Evolutionary conservation across 2,888 invertebrate species (phyloP).

Genomic region (Selenia dentaria): DNA sequence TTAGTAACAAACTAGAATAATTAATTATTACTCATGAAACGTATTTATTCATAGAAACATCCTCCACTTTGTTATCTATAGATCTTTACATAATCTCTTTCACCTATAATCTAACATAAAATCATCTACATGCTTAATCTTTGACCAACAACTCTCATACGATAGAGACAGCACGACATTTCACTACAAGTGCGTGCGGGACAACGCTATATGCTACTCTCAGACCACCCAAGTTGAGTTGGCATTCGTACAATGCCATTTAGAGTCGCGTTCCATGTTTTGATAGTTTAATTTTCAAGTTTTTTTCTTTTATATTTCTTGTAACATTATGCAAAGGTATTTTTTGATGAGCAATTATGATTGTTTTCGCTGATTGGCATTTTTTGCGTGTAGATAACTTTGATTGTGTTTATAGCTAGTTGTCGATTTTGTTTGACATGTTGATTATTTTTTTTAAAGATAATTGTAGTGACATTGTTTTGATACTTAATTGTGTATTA

Average conservation of each 20-base stretch:
- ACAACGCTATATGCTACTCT: constrained; percentile 39
- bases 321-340: constrained; percentile 31
- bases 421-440: constrained; percentile 14
- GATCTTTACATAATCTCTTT: constrained; percentile 8
- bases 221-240: constrained; percentile 76
- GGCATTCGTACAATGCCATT: constrained; percentile 66
- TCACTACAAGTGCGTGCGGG: constrained; percentile 38
- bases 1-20: neutral
- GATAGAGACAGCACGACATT: constrained; percentile 29
- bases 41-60: neutral
- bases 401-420: constrained; percentile 18
- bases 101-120: constrained; percentile 23
- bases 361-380: constrained; percentile 26
- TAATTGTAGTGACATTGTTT: constrained; percentile 11
- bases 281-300: constrained; percentile 60
- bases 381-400: constrained; percentile 25
- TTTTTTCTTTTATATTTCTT: constrained; percentile 35
- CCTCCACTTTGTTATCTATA: constrained; percentile 1
- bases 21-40: neutral
- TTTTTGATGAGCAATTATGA: constrained; percentile 35
- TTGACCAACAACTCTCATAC: constrained; percentile 45
- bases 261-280: constrained; percentile 53
- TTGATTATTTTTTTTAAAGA: constrained; percentile 8
- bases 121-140: constrained; percentile 51
- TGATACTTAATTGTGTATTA: neutral